Base-by-base conservation (phyloP, 2,888 invertebrate genomes). In the Beris morrisii region DNA sequence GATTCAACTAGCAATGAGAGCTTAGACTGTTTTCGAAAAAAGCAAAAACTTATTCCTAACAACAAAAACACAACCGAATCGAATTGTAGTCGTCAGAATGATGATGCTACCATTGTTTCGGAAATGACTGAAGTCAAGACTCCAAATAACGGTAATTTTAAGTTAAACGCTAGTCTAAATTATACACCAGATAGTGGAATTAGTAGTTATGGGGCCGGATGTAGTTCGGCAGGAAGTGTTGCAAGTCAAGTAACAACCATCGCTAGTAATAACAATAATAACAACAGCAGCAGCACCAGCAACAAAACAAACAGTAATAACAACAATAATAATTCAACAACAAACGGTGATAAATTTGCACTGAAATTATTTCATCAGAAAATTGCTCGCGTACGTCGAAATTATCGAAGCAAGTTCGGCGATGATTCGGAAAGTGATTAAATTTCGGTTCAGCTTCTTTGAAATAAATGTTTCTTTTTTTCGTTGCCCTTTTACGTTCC, bases 351-450 rank as follows among this genome's bases (percentile, higher is more conserved):
- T 52, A 70, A 71, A 54, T 69, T 71, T 13, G 69, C 73, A 5
- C 71, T 73, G 28, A 74, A 73, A 70, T 65, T 74, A 64, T 75
- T 74, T 69, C 73, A 75, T 55, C 87, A 86, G 69, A 82, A 87
- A 50, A 83, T 86, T 46, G 86, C 86, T 74, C 85, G 86, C 72
- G 85, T 86, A 1, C 82, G 87, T 5, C 81, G 87, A 67, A 87
- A 87, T 76, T 85, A 87, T 76, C 83, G 87, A 72, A 86, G 83
- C 76, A 86, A 86, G 73, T 84, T 87, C 77, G 80, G 76, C 44
- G 75, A 75, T 67, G 87, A 87, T 70, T 87, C 88, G 0, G 88
- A 88, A 75, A 88, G 87, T 55, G 87, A 87, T 77, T 83, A 77
- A 76, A 2, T 66, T 43, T 43, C 22, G 12, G 2, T 44, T n/a